phyloP scores from a whole-genome alignment of 2,113 vertebrate species.

The Erinaceus europaeus region DNA sequence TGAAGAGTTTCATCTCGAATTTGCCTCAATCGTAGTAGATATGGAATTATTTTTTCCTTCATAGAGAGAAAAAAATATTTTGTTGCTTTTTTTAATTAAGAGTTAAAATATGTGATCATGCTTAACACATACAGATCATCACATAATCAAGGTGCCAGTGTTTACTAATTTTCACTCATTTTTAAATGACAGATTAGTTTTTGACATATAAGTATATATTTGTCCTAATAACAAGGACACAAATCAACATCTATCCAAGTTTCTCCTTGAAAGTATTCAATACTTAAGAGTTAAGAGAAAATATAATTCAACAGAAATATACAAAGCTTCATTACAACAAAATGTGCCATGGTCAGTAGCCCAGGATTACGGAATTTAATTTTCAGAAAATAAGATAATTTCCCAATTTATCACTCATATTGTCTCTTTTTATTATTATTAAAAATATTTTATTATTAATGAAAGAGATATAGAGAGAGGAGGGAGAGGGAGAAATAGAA shows the following conservation, averaged over 20 bases:
- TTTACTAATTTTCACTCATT: conserved; percentile 18
- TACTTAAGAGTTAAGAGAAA: conserved; percentile 15
- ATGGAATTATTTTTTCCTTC: conserved; percentile 92
- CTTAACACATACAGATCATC: neutral
- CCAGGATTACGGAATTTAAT: no score
- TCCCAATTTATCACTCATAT: no score
- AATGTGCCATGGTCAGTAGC: neutral
- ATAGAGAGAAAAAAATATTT: conserved; percentile 36
- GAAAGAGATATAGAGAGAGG: no score
- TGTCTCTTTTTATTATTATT: no score
- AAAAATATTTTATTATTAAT: no score
- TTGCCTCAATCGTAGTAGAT: conserved; percentile 90
- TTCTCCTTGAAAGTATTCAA: neutral
- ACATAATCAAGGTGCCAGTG: neutral
- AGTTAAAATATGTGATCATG: conserved; percentile 23
- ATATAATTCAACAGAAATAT: conserved; percentile 6
- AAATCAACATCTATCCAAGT: conserved; percentile 16
- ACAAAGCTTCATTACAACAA: neutral
- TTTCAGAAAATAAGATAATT: no score
- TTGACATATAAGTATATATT: neutral
- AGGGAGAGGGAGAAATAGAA: no score
- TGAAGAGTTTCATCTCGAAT: conserved; percentile 89
- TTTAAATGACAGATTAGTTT: conserved; percentile 5
- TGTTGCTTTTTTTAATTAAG: conserved; percentile 42
- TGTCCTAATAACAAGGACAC: neutral